Evolutionary conservation across 2,113 vertebrate species (phyloP).

Genomic region (Chunga burmeisteri): DNA sequence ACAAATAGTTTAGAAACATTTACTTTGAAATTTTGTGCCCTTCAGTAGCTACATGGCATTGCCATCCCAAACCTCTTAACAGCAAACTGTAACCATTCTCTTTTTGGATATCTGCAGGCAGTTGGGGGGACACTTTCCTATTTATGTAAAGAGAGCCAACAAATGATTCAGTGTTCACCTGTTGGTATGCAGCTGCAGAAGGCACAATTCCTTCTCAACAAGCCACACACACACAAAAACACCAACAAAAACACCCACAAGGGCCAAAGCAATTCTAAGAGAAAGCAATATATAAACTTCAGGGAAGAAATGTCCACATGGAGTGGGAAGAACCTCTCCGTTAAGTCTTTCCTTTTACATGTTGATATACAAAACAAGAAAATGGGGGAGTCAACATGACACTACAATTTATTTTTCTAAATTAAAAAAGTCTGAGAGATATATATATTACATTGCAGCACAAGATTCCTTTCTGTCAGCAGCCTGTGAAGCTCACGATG

Average conservation of each 20-base stretch:
- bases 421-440: not conserved
- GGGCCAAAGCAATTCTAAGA: not conserved
- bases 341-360: not conserved
- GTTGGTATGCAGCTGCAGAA: not conserved
- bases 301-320: not conserved
- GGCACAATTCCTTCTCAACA: not conserved
- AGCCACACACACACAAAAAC: accelerated
- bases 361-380: not conserved
- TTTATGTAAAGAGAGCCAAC: not conserved
- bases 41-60: not conserved
- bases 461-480: not conserved
- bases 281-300: not conserved
- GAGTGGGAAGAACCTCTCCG: not conserved
- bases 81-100: not conserved
- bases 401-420: not conserved
- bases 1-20: not conserved
- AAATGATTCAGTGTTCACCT: not conserved
- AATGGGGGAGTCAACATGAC: not conserved
- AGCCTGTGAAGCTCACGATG: constrained; percentile 35
- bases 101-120: not conserved
- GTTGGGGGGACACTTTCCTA: not conserved
- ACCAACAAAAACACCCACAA: accelerated
- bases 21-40: not conserved
- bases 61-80: not conserved
- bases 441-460: not conserved